A percentile compares a stretch with the other conserved stretches of the same genome.
Evolutionary conservation across 2,888 invertebrate species (phyloP).

Genomic region (Pterostichus niger): DNA sequence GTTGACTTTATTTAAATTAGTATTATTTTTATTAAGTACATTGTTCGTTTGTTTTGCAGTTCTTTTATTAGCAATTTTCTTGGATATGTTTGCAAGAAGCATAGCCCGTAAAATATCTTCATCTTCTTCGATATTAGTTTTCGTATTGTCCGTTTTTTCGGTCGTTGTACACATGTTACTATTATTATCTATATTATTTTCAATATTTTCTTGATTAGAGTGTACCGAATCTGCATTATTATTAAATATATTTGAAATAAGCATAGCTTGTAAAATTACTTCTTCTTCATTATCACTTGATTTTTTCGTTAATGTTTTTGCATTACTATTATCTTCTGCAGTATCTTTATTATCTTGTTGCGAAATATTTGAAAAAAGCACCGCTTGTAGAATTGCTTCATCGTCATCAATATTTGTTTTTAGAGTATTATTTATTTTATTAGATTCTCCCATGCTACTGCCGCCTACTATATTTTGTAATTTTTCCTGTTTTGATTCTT

Average conservation of each 20-base stretch:
- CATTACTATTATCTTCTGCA: not conserved
- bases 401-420: conserved; percentile 79
- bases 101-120: conserved; percentile 82
- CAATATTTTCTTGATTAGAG: conserved; percentile 27
- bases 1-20: conserved; percentile 66
- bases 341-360: conserved; percentile 39
- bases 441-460: not conserved
- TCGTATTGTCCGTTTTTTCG: conserved; percentile 72
- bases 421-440: conserved; percentile 71
- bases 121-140: conserved; percentile 79
- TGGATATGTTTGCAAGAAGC: conserved; percentile 81
- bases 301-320: conserved; percentile 2
- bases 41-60: conserved; percentile 64
- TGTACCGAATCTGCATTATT: not conserved
- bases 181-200: conserved; percentile 34
- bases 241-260: conserved; percentile 70
- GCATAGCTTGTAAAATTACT: conserved; percentile 80
- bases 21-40: conserved; percentile 68
- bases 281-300: conserved; percentile 78
- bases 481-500: conserved; percentile 61
- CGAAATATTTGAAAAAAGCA: conserved; percentile 80
- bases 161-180: not conserved
- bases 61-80: conserved; percentile 77
- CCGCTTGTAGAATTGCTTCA: conserved; percentile 81
- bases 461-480: not conserved